Percentiles rank a stretch among this genome's conserved stretches.
These are phyloP conservation scores for Tenthredo notha DNA, from an alignment of 2,888 invertebrate genomes.

Conservation along the genomic window DNA sequence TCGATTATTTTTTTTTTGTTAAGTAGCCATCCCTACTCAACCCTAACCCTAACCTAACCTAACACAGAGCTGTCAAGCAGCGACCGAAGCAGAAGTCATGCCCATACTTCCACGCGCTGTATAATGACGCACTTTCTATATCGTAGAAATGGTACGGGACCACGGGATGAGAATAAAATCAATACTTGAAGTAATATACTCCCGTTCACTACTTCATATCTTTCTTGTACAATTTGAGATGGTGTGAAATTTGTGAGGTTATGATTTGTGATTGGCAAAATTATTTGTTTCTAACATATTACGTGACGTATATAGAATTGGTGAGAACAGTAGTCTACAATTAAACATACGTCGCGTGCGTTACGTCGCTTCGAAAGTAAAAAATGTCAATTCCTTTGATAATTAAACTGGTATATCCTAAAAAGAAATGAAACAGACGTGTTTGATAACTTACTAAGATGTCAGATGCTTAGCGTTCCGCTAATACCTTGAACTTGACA, in stretches of 20 bases:
- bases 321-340: neutral
- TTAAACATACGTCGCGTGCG: neutral
- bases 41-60: neutral
- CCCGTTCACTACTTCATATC: constrained; percentile 26
- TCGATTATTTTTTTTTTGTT: no score
- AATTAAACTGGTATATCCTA: neutral
- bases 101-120: constrained; percentile 43
- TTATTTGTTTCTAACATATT: constrained; percentile 31
- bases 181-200: constrained; percentile 48
- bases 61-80: constrained; percentile 35
- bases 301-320: neutral
- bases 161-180: constrained; percentile 50
- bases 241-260: constrained; percentile 52
- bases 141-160: constrained; percentile 21
- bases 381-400: constrained; percentile 26
- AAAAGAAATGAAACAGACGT: neutral
- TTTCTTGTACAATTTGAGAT: constrained; percentile 17
- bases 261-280: constrained; percentile 41
- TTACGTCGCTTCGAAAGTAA: neutral
- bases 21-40: no score
- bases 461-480: constrained; percentile 20
- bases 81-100: neutral
- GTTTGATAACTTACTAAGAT: neutral
- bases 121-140: constrained; percentile 50
- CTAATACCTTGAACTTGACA: neutral